Evolutionary conservation across 2,888 invertebrate species (phyloP), one percentile per base, ranked within the genome.

Genomic region (Drosophila monieri): DNA sequence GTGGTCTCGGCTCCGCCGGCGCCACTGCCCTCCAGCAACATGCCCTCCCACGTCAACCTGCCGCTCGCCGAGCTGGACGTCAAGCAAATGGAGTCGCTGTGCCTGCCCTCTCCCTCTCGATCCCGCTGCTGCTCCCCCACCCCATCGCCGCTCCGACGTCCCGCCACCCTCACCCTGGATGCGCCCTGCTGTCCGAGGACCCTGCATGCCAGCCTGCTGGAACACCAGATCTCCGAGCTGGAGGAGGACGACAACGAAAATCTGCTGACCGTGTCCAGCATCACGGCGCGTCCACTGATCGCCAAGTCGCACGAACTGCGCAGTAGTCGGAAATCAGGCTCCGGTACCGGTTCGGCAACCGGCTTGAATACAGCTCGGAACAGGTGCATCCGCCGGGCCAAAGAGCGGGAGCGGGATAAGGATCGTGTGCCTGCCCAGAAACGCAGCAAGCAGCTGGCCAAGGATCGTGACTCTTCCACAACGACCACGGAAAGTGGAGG

Each of bases 241-340:
- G 95, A 95, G 83, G 93, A 93, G 88, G 94, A 94, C 55, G 95
- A 95, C 88, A 95, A 95, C 86, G 95, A 95, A 89, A 95, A 95
- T 64, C 91, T 95, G 75, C 91, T 95, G 90, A 95, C 95, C 18
- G 94, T 95, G 51, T 95, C 95, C 21, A 95, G 95, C 70, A 93
- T 95, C 76, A 95, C 95, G 27, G 95, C 95, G 15, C 92, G 95
- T 32, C 95, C 95, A 32, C 92, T 95, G 81, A 93, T 95, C 75
- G 95, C 95, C 32, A 95, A 95, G 71, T 94, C 95, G 1, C 92
- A 93, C 52, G 94, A 94, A 74, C 90, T 95, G 53, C 91, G 94
- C 72, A 46, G 85, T 58, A 90, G 74, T 66, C 88, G 90, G 43
- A 88, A 90, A 48, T 66, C 78, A 39, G 18, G 37, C 39, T n/a